These are phyloP conservation scores for Ibycter americanus DNA, from an alignment of 2,797 vertebrate species.

Conservation along the genomic window DNA sequence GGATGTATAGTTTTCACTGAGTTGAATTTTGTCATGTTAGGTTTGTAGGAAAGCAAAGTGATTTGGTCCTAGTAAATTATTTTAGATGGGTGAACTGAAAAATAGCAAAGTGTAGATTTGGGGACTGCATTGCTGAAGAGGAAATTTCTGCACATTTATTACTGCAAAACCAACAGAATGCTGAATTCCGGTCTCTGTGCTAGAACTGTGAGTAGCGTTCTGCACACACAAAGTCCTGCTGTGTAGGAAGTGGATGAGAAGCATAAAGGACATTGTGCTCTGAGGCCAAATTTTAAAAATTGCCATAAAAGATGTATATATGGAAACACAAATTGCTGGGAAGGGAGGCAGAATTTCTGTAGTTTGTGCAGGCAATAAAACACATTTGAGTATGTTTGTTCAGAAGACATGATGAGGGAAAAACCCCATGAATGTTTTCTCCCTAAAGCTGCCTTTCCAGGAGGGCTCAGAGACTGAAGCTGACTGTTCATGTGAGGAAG, in stretches of 20 bases:
- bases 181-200: background rate
- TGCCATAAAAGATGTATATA: background rate
- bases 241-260: conserved; percentile 1
- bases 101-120: background rate
- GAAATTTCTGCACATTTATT: background rate
- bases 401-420: background rate
- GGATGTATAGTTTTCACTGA: background rate
- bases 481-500: background rate
- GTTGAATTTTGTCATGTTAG: background rate
- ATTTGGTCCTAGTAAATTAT: background rate
- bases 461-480: background rate
- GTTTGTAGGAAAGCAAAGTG: background rate
- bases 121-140: background rate
- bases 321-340: background rate
- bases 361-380: background rate
- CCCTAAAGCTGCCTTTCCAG: background rate
- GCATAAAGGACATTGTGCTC: background rate
- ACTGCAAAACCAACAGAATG: background rate
- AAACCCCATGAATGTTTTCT: background rate
- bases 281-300: background rate
- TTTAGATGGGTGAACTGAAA: background rate
- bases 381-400: background rate
- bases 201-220: background rate
- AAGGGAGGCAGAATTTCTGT: background rate
- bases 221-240: background rate